Base-by-base conservation (phyloP, 2,888 invertebrate species). In the Ormyrus thymus region DNA sequence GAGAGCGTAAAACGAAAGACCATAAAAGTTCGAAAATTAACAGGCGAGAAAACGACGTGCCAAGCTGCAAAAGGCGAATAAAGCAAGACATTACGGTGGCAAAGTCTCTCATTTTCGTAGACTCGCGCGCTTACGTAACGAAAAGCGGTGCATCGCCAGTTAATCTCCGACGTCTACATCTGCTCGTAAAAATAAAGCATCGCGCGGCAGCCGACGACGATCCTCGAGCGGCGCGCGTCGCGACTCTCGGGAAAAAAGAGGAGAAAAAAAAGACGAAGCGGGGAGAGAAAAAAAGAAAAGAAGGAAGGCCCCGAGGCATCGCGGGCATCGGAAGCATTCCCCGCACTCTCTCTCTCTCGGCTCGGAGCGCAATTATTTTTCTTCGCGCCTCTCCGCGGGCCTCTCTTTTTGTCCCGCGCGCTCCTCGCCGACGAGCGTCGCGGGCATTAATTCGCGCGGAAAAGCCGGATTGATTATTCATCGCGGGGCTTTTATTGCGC, bases 131-230 rank as follows among this genome's bases (percentile, higher is more conserved):
- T 77, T 77, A 71, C 58, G 66, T 71, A 77, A 71, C 48, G 53
- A 29, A 65, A 71, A 70, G 15, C 62, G 69, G 62, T 43, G 56
- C 69, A 69, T 70, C 62, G 64, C 58, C 61, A 45, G 70, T 65
- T 58, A 53, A 53, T 72, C 72, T 78, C 61, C 29, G 68, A 29
- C 62, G 62, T 78, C 62, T 73, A 69, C 78, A 78, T 78, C 68
- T 78, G 74, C 76, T 75, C 61, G 62, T 68, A 62, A 76, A 72
- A 79, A 72, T 68, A 79, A 79, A 75, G 62, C 62, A 48, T 72
- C 48, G 53, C 43, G 59, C 10, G 29, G 29, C 29, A 29, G 29
- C 29, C 29, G 29, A 29, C 29, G 29, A 29, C 29, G 29, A 29
- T 29, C 58, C 55, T 59, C 11, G 61, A 50, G 59, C 62, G 9